Evolutionary conservation across 2,113 vertebrate species (phyloP), one percentile per base, ranked within the genome.

Genomic region (Vicugna pacos): DNA sequence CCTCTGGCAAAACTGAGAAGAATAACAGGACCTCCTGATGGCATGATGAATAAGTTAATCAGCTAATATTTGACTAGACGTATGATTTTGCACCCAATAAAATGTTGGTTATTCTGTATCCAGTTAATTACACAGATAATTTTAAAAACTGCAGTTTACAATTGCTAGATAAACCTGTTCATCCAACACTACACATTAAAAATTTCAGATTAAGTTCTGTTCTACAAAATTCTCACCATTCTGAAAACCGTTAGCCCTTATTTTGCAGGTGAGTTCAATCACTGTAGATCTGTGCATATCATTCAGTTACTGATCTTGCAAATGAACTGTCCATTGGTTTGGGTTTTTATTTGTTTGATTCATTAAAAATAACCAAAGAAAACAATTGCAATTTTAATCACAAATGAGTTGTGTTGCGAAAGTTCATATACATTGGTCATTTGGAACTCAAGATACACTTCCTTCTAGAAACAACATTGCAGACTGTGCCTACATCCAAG

Each of bases 321-420:
- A 85, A 70, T 70, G 65, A 81, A 60, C 42, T 46, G 48, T 52
- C n/a, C 42, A 52, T 56, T 89, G 26, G 16, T 54, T 65, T 69
- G 22, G 26, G 11, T 52, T 56, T 46, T 81, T 69, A 24, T 95
- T 93, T 80, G 16, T 56, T 94, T 93, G 65, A 20, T 54, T 89
- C 26, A 62, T 85, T 89, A 89, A 93, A 94, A 96, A 89, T 50
- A 81, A 8, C 54, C 87, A 77, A 85, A 84, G 93, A 91, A 97
- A 94, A 76, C 52, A 93, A 20, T 60, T 54, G 14, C 11, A 80
- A 38, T 93, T 95, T 87, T 77, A 26, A 28, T 77, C 88, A 92
- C 62, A 62, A 89, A 82, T 77, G 35, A 50, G 17, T 86, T 77
- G 42, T 95, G 42, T 30, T 85, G 58, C 79, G 67, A 48, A 93